Evolutionary conservation across 2,113 vertebrate genomes (phyloP), one percentile per base, ranked within the genome.

Genomic region (Pontoporia blainvillei): DNA sequence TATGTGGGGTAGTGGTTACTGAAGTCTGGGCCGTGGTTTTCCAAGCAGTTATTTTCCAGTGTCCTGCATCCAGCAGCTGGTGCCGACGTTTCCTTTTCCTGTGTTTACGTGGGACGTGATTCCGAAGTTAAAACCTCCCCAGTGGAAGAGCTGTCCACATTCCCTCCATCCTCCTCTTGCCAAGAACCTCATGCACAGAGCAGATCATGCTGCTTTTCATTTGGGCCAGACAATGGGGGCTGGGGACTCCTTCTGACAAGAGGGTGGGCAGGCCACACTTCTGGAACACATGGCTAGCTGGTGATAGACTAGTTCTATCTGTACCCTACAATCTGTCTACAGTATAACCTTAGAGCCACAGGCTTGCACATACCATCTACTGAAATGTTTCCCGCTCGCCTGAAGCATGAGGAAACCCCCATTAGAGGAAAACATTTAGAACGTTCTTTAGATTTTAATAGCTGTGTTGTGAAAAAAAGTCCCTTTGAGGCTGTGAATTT

Each of bases 281-380:
- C 15, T 18, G 27, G 54, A 78, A 54, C 31, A 46, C 18, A 41
- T 3, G 2, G 23, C 59, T 75, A 17, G 59, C 25, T 79, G 67
- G 8, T 9, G 20, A 6, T 4, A 54, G 36, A 39, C 36, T 4
- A 23, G n/a, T 8, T 44, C 0, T 2, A 12, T 0, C 49, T 6
- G 2, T 29, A 14, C 3, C 14, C 17, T 54, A 6, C 41, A 11
- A 5, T 59, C 39, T 57, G 10, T 36, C 29, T 71, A 34, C 0
- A n/a, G 12, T 3, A 25, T 18, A 44, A 8, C 6, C 0, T 6
- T 4, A 69, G 8, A 88, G 12, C 0, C 75, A 82, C 39, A 61
- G 31, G 10, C 11, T 34, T n/a, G 86, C 1, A 3, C 1, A 67
- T 3, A 49, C 10, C 25, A 5, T 52, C 14, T 17, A 44, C 29